Evolutionary conservation across 2,797 vertebrate genomes (phyloP), one percentile per base, ranked within the genome.

Genomic region (Rhinogobio ventralis): DNA sequence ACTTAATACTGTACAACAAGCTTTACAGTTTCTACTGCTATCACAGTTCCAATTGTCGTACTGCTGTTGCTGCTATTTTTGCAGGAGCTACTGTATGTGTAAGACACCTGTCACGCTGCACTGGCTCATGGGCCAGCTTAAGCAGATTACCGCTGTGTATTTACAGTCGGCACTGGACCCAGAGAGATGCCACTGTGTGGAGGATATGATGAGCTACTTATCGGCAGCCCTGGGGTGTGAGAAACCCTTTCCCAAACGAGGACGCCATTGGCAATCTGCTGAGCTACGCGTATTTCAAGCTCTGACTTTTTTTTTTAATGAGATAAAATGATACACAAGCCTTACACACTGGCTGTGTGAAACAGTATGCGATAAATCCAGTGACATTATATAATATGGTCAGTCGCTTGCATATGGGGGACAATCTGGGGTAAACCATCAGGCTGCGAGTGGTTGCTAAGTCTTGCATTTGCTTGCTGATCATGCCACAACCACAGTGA

Each of bases 401-500:
- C 83, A 81, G 86, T 55, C 85, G 82, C 87, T 86, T 76, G 81
- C 68, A 88, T 91, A 85, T 88, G 83, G 88, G 81, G 85, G 85
- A 88, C 88, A 88, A 90, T 91, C 91, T 91, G 91, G 87, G 90
- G 79, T 5, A 17, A 68, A 76, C 8, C 71, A 39, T 42, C 46
- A 68, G 71, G 88, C 90, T 90, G 89, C 72, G 81, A 90, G 90
- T 83, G 42, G 71, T 83, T 85, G 81, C 71, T 86, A 86, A 88
- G 79, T 77, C 78, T 84, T 77, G 83, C 85, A 93, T 95, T 94
- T 94, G 93, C 91, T 93, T 95, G 93, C 94, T 84, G 90, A 92
- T 95, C 94, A 94, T 92, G 94, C 90, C 90, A 94, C 91, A 91
- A 91, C 91, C 93, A 90, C 89, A 92, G 93, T 92, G 93, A 94